Base-by-base conservation (phyloP, 2,888 invertebrate genomes). In the Microchrysa polita region DNA sequence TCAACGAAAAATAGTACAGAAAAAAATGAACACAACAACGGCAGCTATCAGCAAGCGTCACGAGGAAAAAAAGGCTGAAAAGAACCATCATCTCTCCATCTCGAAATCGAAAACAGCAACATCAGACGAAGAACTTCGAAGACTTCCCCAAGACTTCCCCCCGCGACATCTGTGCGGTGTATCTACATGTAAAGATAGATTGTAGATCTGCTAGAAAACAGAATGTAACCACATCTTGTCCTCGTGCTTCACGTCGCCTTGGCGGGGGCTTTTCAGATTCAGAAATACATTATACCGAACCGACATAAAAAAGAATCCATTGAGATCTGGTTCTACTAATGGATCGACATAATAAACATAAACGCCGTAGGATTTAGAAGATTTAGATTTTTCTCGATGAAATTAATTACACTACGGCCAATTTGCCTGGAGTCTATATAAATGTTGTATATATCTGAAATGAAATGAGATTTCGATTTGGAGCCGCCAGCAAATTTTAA, bases 321-420 rank as follows among this genome's bases (percentile, higher is more conserved):
- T 48, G 52, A 22, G 65, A 20, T 44, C 48, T 67, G 65, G 52
- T 67, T 67, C 48, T 52, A 2, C 48, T 22, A 44, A 48, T 44
- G 44, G 48, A 48, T 63, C 65, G 65, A 67, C 65, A 67, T 67
- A 67, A 67, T 52, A 48, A 67, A 67, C 44, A 48, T 23, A 48
- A 60, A 60, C 60, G 60, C 27, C 10, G 12, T 22, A 60, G 55
- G 22, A 55, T 20, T 16, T 20, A 20, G n/a, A n/a, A n/a, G 55
- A 55, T 55, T 55, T 16, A 20, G 60, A 27, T 7, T 34, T 1
- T 23, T 34, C n/a, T n/a, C 60, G 65, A 67, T 67, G 48, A 22
- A 67, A 67, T 67, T 67, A 67, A 67, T 67, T 67, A 67, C 60
- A 60, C 10, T 5, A 27, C 55, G 18, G 27, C 27, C 27, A 20